These are phyloP conservation scores for Microplitis manilae DNA, from an alignment of 2,888 invertebrate genomes.

Conservation along the genomic window DNA sequence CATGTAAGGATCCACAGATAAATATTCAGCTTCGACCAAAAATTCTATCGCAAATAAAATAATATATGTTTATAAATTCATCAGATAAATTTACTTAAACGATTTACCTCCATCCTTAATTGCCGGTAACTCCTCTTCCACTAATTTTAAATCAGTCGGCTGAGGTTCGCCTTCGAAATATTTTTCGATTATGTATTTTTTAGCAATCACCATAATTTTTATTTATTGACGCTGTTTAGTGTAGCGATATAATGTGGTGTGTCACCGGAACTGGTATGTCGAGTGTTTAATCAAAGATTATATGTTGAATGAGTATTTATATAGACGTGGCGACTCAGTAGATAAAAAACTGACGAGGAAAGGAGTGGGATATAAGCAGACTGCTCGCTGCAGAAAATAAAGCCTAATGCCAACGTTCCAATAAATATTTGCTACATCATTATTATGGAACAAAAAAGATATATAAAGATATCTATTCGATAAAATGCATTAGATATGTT, in stretches of 20 bases:
- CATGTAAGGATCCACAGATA: constrained; percentile 85
- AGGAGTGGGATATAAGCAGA: neutral
- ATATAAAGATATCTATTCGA: no score
- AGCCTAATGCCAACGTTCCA: neutral
- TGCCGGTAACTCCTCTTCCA: constrained; percentile 79
- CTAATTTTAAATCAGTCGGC: constrained; percentile 77
- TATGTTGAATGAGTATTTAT: constrained; percentile 1
- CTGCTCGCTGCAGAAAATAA: neutral
- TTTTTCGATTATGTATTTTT: constrained; percentile 79
- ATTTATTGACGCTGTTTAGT: neutral
- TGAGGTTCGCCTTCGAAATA: constrained; percentile 81
- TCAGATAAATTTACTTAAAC: neutral
- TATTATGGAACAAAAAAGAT: neutral
- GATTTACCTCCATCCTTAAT: constrained; percentile 79
- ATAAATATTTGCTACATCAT: neutral
- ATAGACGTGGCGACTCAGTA: neutral
- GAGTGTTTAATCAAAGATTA: neutral
- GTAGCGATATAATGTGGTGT: neutral
- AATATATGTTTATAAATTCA: neutral
- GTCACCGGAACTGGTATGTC: neutral
- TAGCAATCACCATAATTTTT: constrained; percentile 73
- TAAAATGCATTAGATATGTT: no score
- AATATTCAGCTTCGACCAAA: constrained; percentile 78
- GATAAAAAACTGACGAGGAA: neutral
- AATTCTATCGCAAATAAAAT: constrained; percentile 73